Conservation (phyloP, 2,888 invertebrate species). For the Gasteruption jaculator region DNA sequence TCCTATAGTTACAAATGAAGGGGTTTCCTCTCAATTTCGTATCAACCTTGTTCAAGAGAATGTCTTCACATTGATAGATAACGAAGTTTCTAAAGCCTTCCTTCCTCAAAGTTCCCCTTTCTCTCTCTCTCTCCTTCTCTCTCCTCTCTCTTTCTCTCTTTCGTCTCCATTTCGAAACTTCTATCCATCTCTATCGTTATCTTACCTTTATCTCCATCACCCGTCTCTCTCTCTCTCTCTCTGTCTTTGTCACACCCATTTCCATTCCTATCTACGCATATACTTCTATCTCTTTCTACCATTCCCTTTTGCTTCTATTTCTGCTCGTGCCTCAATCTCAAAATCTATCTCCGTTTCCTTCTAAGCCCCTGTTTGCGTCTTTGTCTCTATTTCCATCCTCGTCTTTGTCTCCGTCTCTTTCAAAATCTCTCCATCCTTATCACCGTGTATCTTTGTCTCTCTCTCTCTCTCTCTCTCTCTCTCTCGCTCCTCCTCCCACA, state of each 20-base stretch:
- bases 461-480: slow-evolving; percentile 5
- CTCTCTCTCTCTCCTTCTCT: slow-evolving; percentile 7
- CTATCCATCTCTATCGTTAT: slow-evolving; percentile 8
- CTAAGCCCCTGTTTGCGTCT: no score
- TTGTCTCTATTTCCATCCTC: no score
- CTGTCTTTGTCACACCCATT: slow-evolving; percentile 12
- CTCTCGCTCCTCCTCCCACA: slow-evolving; percentile 16
- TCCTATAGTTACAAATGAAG: no score
- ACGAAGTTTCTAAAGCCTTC: slow-evolving; percentile 38
- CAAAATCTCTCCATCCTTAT: no score
- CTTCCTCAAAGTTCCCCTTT: slow-evolving; percentile 4
- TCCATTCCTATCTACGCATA: no score
- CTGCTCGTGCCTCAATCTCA: no score
- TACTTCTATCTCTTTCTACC: slow-evolving; percentile 2
- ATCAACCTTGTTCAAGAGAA: no score
- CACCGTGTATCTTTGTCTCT: no score
- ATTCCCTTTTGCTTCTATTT: slow-evolving; percentile 13
- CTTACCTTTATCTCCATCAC: slow-evolving; percentile 14
- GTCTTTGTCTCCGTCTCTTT: no score
- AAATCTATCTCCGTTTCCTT: no score
- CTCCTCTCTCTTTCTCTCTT: slow-evolving; percentile 15
- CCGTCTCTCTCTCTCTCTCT: slow-evolving; percentile 13
- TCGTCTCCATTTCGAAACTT: no score
- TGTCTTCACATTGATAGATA: slow-evolving; percentile 37
- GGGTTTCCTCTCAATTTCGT: no score